These are phyloP conservation scores for Drosophila acutilabella DNA, from an alignment of 2,888 invertebrate genomes.

Conservation along the genomic window DNA sequence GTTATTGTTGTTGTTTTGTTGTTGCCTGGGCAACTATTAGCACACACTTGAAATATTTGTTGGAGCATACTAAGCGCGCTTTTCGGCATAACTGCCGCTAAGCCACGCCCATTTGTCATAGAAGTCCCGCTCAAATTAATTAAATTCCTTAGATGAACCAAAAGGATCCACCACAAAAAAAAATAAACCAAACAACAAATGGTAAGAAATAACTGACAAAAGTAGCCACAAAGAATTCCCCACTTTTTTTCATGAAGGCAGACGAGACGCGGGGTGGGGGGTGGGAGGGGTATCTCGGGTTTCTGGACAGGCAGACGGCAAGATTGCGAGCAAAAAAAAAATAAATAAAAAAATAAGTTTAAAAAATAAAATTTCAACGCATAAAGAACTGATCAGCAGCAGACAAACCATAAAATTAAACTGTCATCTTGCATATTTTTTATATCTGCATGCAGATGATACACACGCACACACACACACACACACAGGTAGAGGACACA, in stretches of 20 bases:
- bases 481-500: constrained; percentile 55
- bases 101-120: constrained; percentile 77
- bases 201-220: constrained; percentile 37
- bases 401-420: constrained; percentile 85
- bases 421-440: constrained; percentile 85
- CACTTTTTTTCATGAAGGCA: constrained; percentile 18
- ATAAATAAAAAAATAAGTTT: constrained; percentile 12
- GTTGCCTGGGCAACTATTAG: constrained; percentile 61
- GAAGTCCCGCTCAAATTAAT: constrained; percentile 76
- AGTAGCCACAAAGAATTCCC: constrained; percentile 69
- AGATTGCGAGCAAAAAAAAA: constrained; percentile 29
- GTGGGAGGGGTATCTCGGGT: neutral
- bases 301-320: constrained; percentile 1
- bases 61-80: constrained; percentile 62
- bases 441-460: constrained; percentile 72
- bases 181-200: constrained; percentile 15
- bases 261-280: neutral
- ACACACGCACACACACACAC: constrained; percentile 34
- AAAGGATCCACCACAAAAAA: constrained; percentile 10
- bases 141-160: constrained; percentile 73
- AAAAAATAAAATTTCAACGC: constrained; percentile 74
- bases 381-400: constrained; percentile 84
- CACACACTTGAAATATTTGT: constrained; percentile 63
- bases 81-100: constrained; percentile 64
- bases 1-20: constrained; percentile 22